A percentile compares a stretch with the other conserved stretches of the same genome.
Conservation (phyloP, 2,888 invertebrate genomes). For the Cerastis leucographa region DNA sequence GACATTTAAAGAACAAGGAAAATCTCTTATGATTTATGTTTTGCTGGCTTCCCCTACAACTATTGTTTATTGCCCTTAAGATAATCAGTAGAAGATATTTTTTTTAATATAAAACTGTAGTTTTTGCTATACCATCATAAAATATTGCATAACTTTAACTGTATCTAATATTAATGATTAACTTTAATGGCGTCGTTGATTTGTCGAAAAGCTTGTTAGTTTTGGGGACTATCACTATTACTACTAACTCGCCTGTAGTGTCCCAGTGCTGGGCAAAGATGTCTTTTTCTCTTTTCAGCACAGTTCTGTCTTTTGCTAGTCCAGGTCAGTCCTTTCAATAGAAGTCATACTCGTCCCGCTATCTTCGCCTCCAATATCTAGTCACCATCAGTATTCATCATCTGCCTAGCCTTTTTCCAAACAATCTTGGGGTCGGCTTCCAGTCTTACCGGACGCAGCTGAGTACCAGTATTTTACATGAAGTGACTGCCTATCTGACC, state of each 20-base stretch:
- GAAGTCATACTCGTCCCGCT: neutral
- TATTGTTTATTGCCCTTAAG: conserved; percentile 36
- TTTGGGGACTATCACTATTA: neutral
- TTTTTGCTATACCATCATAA: neutral
- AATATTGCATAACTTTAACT: conserved; percentile 5
- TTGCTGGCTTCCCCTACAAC: conserved; percentile 17
- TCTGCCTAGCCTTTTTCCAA: too few relatives aligned
- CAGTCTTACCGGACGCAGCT: too few relatives aligned
- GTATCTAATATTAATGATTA: too few relatives aligned
- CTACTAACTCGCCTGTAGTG: neutral
- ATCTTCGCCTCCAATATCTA: neutral
- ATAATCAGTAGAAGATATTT: conserved; percentile 21
- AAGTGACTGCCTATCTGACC: too few relatives aligned
- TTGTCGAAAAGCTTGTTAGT: too few relatives aligned
- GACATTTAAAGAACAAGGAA: conserved; percentile 40
- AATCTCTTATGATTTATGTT: conserved; percentile 45
- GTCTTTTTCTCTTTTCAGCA: neutral
- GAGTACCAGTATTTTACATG: too few relatives aligned
- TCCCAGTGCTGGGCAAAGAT: neutral
- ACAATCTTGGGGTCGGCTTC: too few relatives aligned
- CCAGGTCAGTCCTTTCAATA: neutral
- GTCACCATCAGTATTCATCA: neutral
- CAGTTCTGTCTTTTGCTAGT: neutral
- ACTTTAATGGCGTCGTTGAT: neutral
- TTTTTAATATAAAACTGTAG: neutral